Conservation (phyloP, 2,888 invertebrate species). For the Panzeria rudis region DNA sequence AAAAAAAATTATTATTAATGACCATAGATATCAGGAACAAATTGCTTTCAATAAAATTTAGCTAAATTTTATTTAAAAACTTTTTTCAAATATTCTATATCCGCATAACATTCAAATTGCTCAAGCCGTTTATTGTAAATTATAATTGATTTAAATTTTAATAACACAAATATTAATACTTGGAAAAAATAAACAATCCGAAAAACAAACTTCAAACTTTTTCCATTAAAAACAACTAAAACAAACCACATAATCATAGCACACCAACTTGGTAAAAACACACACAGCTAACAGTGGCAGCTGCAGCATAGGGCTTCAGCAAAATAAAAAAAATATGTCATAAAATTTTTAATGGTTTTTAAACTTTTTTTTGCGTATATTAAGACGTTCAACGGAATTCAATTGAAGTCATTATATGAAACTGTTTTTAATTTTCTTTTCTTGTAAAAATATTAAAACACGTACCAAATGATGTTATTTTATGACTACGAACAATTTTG, state of each 20-base stretch:
- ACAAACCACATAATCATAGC: constrained; percentile 16
- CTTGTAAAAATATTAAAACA: constrained; percentile 55
- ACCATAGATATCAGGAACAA: too few species aligned
- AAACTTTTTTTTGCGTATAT: not conserved
- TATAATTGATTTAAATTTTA: constrained; percentile 33
- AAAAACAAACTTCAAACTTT: not conserved
- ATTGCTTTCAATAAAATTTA: too few species aligned
- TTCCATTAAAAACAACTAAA: constrained; percentile 45
- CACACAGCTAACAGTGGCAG: constrained; percentile 1
- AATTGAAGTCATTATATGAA: constrained; percentile 37
- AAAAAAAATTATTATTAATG: too few species aligned
- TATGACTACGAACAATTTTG: constrained; percentile 31
- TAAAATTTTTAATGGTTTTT: not conserved
- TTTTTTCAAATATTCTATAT: too few species aligned
- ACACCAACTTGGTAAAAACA: not conserved
- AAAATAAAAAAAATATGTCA: too few species aligned
- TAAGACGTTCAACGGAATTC: constrained; percentile 44
- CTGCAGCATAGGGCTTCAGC: not conserved
- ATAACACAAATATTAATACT: constrained; percentile 1
- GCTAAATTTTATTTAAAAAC: not conserved
- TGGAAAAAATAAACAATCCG: constrained; percentile 5
- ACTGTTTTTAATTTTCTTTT: constrained; percentile 50
- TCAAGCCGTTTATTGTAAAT: not conserved
- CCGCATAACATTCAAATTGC: not conserved
- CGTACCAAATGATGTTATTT: constrained; percentile 61